A percentile compares a stretch with the other conserved stretches of the same genome.
Conservation (phyloP, 2,888 invertebrate genomes). For the Rhagonycha fulva region DNA sequence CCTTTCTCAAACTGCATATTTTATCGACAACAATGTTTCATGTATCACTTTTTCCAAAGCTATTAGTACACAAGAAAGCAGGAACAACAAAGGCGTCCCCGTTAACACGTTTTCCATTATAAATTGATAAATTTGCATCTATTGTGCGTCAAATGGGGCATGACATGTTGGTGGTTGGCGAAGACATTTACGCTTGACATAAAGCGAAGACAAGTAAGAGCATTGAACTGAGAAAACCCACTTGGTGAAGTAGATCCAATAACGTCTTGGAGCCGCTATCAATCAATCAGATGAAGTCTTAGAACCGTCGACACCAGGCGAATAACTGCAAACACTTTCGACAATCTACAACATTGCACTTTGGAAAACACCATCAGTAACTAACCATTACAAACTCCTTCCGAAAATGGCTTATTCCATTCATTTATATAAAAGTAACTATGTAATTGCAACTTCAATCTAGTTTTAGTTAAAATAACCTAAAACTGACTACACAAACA, state of each 20-base stretch:
- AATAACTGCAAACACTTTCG: conserved; percentile 22
- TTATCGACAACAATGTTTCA: conserved; percentile 3
- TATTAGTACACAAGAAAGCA: conserved; percentile 18
- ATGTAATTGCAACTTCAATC: background rate
- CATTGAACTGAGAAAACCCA: conserved; percentile 32
- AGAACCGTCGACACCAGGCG: conserved; percentile 25
- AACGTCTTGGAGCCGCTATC: conserved; percentile 33
- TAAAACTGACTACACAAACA: background rate
- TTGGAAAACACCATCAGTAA: conserved; percentile 7
- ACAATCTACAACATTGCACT: conserved; percentile 13
- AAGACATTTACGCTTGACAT: conserved; percentile 33
- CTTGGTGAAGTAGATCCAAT: conserved; percentile 30
- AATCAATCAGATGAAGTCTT: conserved; percentile 36
- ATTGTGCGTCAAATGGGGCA: conserved; percentile 31
- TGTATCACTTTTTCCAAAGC: conserved; percentile 14
- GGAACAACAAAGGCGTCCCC: conserved; percentile 19
- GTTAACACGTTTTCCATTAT: conserved; percentile 25
- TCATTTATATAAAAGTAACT: background rate
- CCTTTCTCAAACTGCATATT: background rate
- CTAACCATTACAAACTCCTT: conserved; percentile 7
- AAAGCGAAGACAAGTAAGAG: conserved; percentile 32
- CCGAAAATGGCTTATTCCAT: conserved; percentile 5
- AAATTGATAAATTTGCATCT: conserved; percentile 30
- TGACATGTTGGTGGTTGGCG: conserved; percentile 32
- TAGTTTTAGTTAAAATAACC: background rate